Conservation (phyloP, 2,113 vertebrate species). For the Sturnira hondurensis region DNA sequence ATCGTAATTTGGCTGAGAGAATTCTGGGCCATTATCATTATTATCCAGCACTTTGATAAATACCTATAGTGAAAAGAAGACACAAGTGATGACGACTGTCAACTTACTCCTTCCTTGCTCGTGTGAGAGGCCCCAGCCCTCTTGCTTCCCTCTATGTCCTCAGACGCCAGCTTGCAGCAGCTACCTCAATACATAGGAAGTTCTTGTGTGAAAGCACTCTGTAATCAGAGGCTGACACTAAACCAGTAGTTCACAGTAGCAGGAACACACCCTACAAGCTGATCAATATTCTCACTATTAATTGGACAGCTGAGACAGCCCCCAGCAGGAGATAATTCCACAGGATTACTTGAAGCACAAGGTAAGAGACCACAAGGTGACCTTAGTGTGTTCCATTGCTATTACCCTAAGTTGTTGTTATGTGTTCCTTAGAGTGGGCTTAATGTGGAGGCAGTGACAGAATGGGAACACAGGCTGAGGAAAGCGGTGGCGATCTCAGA, state of each 20-base stretch:
- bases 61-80: constrained; percentile 83
- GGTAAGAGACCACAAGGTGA: neutral
- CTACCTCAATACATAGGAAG: neutral
- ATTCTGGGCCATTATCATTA: constrained; percentile 95
- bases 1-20: constrained; percentile 92
- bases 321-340: neutral
- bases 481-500: no score
- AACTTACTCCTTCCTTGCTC: neutral
- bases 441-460: fast-evolving
- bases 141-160: fast-evolving
- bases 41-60: constrained; percentile 93
- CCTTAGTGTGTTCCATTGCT: neutral
- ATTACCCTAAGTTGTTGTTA: neutral
- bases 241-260: constrained; percentile 3
- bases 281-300: constrained; percentile 30
- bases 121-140: neutral
- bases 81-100: neutral
- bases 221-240: neutral
- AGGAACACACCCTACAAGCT: constrained; percentile 3
- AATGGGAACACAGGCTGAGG: neutral
- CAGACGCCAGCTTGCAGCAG: neutral
- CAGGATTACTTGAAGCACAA: neutral
- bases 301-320: neutral
- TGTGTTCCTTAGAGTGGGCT: neutral
- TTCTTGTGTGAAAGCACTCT: neutral